These are phyloP conservation scores for Clarias laeviceps DNA, from an alignment of 2,797 vertebrate species.

Conservation along the genomic window DNA sequence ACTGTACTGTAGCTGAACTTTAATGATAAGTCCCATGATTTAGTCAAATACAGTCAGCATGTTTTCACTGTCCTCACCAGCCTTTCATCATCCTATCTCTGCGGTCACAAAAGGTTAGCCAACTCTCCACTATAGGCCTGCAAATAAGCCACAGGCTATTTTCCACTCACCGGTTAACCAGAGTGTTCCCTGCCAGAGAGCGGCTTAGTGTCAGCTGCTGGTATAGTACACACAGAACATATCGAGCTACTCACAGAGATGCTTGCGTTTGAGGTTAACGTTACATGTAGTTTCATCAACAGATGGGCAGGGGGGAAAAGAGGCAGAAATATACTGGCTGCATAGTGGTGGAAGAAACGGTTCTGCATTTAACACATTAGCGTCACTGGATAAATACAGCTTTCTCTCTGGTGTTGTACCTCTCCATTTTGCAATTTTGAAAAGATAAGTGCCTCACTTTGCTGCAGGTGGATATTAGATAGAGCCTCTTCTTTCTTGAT, in stretches of 20 bases:
- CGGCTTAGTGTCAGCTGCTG: constrained; percentile 66
- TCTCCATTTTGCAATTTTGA: constrained; percentile 47
- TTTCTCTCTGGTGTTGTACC: constrained; percentile 16
- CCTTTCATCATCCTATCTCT: constrained; percentile 67
- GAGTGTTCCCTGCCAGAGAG: constrained; percentile 68
- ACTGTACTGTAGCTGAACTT: constrained; percentile 10
- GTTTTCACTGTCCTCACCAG: constrained; percentile 48
- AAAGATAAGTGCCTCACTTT: constrained; percentile 48
- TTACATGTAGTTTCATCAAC: constrained; percentile 41
- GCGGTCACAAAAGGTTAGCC: constrained; percentile 70
- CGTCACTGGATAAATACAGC: constrained; percentile 15
- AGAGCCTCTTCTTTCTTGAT: constrained; percentile 21
- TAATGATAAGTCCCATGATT: not conserved
- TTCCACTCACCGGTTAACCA: constrained; percentile 60
- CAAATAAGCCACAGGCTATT: constrained; percentile 70
- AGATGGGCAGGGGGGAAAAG: constrained; percentile 27
- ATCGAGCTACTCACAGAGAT: constrained; percentile 49
- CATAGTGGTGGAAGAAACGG: not conserved
- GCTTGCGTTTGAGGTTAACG: constrained; percentile 23
- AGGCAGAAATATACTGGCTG: constrained; percentile 5
- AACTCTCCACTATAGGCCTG: constrained; percentile 70
- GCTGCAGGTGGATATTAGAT: constrained; percentile 25
- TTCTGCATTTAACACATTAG: constrained; percentile 29
- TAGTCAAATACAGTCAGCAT: not conserved
- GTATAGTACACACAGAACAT: constrained; percentile 59